Conservation (phyloP, 2,797 vertebrate species). For the Phyllotis vaccarum region DNA sequence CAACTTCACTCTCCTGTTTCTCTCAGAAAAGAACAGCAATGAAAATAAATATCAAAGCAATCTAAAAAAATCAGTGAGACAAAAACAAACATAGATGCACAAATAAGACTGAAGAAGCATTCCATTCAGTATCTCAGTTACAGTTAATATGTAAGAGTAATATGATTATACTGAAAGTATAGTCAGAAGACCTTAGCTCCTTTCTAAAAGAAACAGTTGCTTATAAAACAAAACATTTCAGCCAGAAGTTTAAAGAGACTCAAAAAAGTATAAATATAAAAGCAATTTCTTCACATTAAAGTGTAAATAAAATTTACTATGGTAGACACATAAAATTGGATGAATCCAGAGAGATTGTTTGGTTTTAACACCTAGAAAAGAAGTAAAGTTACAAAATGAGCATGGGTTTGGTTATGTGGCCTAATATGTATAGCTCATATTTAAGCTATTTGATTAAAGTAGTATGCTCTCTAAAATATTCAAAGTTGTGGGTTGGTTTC, state of each 20-base stretch:
- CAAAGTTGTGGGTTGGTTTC: slow-evolving; percentile 22
- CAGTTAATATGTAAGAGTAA: neutral
- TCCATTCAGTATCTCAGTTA: slow-evolving; percentile 35
- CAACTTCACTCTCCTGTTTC: neutral
- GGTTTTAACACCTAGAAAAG: slow-evolving; percentile 13
- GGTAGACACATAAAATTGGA: slow-evolving; percentile 51
- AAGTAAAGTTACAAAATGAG: slow-evolving; percentile 54
- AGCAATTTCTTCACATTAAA: slow-evolving; percentile 63
- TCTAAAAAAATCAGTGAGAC: neutral
- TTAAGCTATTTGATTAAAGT: slow-evolving; percentile 67
- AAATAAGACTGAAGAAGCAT: neutral
- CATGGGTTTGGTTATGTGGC: slow-evolving; percentile 14
- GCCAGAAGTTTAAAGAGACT: slow-evolving; percentile 45
- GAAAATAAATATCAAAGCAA: neutral
- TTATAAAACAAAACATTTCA: slow-evolving; percentile 65
- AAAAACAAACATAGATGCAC: neutral
- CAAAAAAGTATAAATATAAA: slow-evolving; percentile 59
- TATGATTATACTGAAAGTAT: neutral
- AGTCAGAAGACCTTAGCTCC: slow-evolving; percentile 12
- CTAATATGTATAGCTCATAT: slow-evolving; percentile 37
- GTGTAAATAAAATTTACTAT: slow-evolving; percentile 66
- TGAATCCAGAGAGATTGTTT: neutral
- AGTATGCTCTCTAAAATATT: slow-evolving; percentile 43
- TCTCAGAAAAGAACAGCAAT: neutral
- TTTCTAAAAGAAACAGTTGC: slow-evolving; percentile 31